These are phyloP conservation scores for Euschistus heros DNA, from an alignment of 1,140 invertebrate genomes.

Conservation along the genomic window DNA sequence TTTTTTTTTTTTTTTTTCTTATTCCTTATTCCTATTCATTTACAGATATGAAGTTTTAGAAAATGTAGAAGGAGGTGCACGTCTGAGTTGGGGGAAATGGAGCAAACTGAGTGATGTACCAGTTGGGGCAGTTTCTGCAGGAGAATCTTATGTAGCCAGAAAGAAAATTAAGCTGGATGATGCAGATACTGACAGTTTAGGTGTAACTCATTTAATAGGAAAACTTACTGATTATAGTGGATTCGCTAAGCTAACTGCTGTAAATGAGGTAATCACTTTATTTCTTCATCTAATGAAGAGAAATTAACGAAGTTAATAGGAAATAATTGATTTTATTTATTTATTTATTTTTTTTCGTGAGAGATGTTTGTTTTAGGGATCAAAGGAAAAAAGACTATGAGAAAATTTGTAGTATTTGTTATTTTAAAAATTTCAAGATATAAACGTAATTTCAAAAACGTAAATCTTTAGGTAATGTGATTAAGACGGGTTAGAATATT, in stretches of 20 bases:
- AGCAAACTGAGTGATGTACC: constrained; percentile 48
- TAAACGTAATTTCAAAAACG: too few species aligned
- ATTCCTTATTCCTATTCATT: neutral
- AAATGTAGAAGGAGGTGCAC: constrained; percentile 62
- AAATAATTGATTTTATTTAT: too few species aligned
- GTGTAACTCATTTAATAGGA: constrained; percentile 51
- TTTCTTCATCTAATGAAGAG: neutral
- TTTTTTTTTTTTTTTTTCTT: too few species aligned
- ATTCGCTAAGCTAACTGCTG: constrained; percentile 49
- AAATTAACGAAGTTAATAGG: too few species aligned
- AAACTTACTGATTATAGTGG: constrained; percentile 44
- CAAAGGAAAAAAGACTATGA: too few species aligned
- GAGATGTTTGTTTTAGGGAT: too few species aligned
- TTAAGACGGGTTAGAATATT: too few species aligned
- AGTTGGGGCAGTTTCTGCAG: constrained; percentile 51
- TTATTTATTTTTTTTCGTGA: too few species aligned
- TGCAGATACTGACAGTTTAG: constrained; percentile 21
- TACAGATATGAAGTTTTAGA: constrained; percentile 56
- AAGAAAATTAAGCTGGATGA: constrained; percentile 9
- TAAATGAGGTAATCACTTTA: constrained; percentile 39
- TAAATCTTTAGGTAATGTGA: too few species aligned
- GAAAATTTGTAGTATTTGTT: too few species aligned
- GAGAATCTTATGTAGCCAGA: constrained; percentile 40
- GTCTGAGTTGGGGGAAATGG: constrained; percentile 60
- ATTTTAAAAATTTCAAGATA: too few species aligned